Base-by-base conservation (phyloP, 2,888 invertebrate genomes). In the Sisyra nigra region DNA sequence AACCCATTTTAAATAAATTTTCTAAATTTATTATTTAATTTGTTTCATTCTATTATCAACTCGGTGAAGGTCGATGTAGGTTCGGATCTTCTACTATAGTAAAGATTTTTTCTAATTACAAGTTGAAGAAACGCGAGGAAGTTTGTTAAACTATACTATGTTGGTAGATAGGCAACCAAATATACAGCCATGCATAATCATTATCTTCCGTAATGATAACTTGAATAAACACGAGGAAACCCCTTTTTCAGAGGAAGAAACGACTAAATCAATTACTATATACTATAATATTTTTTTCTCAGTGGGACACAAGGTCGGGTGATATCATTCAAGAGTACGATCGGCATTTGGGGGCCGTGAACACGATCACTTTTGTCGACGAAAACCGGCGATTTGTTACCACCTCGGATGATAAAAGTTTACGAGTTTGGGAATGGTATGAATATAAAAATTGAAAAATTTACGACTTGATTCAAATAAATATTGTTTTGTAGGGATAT, bases 381-480 rank as follows among this genome's bases (percentile, higher is more conserved):
- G 93, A 96, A 56, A 97, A 97, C 67, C 69, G 97, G 18, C 67
- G 98, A 52, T 98, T 99, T 65, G 96, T 97, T 3, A 93, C 97
- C 11, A 97, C 98, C 0, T 97, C 97, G 0, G 98, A 99, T 60
- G 98, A 99, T 62, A 99, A 99, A 66, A 94, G 93, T 58, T 71
- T 99, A 51, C 69, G 98, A 41, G 94, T 99, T 39, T 99, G 98
- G 98, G 98, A 99, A 69, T 98, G 98, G 97, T 82, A 57, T 60
- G 70, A 52, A 24, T 46, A 41, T n/a, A 10, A 18, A 19, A 29
- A 9, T 35, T n/a, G 5, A 15, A 2, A 24, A 24, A 24, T 7
- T 24, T 5, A 24, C 7, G 5, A 24, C n/a, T 37, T 15, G 5
- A 11, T 13, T 15, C 3, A 4, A 2, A 10, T 40, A 38, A 41